Evolutionary conservation across 1,140 invertebrate species (phyloP), one percentile per base, ranked within the genome.

Genomic region (Epicauta chinensis): DNA sequence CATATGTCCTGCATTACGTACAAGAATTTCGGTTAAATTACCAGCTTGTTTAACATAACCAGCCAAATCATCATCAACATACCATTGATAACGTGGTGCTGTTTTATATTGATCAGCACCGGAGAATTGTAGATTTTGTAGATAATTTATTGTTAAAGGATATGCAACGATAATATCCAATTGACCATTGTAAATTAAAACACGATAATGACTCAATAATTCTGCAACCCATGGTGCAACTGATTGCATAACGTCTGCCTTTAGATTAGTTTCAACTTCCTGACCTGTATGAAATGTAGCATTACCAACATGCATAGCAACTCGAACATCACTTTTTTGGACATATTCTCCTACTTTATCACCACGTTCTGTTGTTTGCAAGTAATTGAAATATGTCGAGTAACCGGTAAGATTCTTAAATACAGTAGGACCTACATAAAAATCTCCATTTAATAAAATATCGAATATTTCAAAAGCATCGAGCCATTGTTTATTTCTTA

Each of bases 141-240:
- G 59, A 65, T 83, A 89, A 56, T 81, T 82, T 58, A 81, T 80
- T 0, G 88, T 89, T 4, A 87, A 71, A 10, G 87, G 83, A 63
- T 89, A 89, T 0, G 88, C 83, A 4, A 90, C 83, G 44, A 92
- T 89, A 32, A 93, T 83, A 68, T 94, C 90, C 44, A 92, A 70
- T 65, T 92, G 88, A 5, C 90, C 90, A 65, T 84, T 91, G 67
- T 90, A 93, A 56, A 86, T 76, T 29, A 87, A 59, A 2, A 86
- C 78, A 68, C 75, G 73, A 64, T 89, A 89, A 55, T 81, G 61
- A 40, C 64, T 81, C 58, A 75, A 80, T 0, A 95, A 68, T 47
- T 84, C 81, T 4, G 79, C 73, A 38, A 96, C 72, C 79, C 82
- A 84, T 1, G 81, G 81, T 34, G 86, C 84, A 15, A 91, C 80